Conservation (phyloP, 2,888 invertebrate species). For the Lepidochitona cinerea region DNA sequence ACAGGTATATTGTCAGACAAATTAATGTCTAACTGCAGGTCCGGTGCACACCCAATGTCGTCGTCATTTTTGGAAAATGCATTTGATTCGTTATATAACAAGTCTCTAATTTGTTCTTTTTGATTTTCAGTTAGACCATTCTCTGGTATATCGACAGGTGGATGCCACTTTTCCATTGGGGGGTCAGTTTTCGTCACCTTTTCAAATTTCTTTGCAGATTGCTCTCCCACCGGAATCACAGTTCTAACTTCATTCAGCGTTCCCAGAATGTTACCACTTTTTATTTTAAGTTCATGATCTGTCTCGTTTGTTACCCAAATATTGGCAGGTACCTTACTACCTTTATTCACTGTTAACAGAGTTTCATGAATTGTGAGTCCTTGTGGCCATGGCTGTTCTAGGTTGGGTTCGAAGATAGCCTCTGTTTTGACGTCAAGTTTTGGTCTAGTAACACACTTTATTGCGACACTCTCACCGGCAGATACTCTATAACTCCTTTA, state of each 20-base stretch:
- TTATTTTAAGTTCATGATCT: not conserved
- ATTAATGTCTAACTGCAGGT: conserved; percentile 27
- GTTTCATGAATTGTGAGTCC: not conserved
- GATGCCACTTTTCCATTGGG: conserved; percentile 20
- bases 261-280: not conserved
- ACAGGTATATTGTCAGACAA: conserved; percentile 30
- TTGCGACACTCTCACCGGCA: not conserved
- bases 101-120: not conserved
- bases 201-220: not conserved
- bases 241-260: not conserved
- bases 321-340: not conserved
- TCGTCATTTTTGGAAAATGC: conserved; percentile 26
- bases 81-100: conserved; percentile 25
- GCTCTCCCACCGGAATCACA: not conserved
- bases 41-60: conserved; percentile 28
- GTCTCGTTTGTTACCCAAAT: not conserved
- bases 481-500: not conserved
- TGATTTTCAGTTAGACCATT: not conserved
- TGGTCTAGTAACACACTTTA: not conserved
- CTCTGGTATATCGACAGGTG: not conserved
- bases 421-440: not conserved
- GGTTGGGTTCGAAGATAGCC: not conserved
- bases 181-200: not conserved
- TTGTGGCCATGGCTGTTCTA: not conserved
- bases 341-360: not conserved